Percentiles rank a stretch among this genome's conserved stretches.
These are phyloP conservation scores for Callimorpha dominula DNA, from an alignment of 2,888 invertebrate genomes.

Conservation along the genomic window DNA sequence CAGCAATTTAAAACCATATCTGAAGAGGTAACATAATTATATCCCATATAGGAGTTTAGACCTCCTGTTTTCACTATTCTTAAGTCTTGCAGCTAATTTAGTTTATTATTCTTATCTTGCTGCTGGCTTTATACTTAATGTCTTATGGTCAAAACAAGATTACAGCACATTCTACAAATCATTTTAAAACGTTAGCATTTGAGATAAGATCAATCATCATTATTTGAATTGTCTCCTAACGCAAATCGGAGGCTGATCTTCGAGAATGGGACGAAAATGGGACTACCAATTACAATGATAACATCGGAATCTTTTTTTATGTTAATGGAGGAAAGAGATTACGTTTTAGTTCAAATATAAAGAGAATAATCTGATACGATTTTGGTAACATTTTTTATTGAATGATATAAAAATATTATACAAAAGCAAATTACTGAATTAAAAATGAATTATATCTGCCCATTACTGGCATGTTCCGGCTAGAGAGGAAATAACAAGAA, in stretches of 20 bases:
- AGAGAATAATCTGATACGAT: slow-evolving; percentile 22
- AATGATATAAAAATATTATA: neutral
- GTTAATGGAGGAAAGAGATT: slow-evolving; percentile 57
- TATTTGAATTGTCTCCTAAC: slow-evolving; percentile 55
- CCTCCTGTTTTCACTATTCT: neutral
- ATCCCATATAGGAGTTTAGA: neutral
- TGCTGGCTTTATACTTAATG: too few species aligned
- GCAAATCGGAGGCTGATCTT: slow-evolving; percentile 66
- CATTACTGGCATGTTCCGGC: neutral
- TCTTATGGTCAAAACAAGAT: neutral
- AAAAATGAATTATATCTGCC: neutral
- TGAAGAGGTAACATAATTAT: neutral
- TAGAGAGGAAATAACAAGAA: neutral
- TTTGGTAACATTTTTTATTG: slow-evolving; percentile 14
- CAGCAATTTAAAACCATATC: neutral
- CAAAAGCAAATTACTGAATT: neutral
- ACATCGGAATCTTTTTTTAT: slow-evolving; percentile 62
- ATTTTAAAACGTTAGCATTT: slow-evolving; percentile 17
- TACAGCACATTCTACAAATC: neutral
- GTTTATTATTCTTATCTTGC: neutral
- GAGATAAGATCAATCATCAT: slow-evolving; percentile 53
- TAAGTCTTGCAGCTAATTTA: neutral
- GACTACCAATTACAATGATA: slow-evolving; percentile 73
- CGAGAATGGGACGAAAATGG: slow-evolving; percentile 63
- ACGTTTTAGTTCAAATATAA: slow-evolving; percentile 44